These are phyloP conservation scores for Gymnosoma rotundatum DNA, from an alignment of 2,888 invertebrate genomes.

Conservation along the genomic window DNA sequence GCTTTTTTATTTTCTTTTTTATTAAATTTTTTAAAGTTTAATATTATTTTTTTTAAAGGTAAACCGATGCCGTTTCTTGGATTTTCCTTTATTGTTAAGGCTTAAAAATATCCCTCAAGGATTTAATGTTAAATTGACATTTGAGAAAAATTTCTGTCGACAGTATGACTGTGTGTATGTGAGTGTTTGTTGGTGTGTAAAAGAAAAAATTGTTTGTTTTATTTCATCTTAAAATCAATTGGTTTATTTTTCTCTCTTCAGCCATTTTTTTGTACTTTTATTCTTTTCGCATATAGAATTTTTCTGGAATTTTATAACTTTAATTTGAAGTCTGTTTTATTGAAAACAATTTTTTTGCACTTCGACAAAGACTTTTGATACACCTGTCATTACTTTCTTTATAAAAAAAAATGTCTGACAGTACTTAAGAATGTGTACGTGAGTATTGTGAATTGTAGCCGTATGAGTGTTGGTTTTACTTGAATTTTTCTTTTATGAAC, in stretches of 20 bases:
- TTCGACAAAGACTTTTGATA: constrained; percentile 8
- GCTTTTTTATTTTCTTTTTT: neutral
- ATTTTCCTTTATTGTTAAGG: constrained; percentile 16
- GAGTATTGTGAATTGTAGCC: constrained; percentile 1
- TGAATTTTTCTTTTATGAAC: constrained; percentile 10
- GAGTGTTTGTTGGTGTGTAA: neutral
- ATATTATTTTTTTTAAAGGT: neutral
- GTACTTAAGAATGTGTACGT: neutral
- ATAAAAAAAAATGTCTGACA: neutral
- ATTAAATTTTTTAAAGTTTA: neutral
- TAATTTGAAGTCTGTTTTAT: constrained; percentile 28
- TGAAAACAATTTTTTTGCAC: constrained; percentile 1
- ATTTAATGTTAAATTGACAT: constrained; percentile 72
- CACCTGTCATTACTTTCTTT: constrained; percentile 32
- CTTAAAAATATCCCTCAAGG: constrained; percentile 30
- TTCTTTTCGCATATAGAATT: neutral
- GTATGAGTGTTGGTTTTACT: constrained; percentile 13
- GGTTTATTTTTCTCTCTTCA: neutral
- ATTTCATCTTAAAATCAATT: constrained; percentile 35
- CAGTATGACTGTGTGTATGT: neutral
- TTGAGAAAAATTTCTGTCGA: constrained; percentile 70
- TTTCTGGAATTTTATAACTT: constrained; percentile 33
- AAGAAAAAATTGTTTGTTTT: neutral
- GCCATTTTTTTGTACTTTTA: neutral
- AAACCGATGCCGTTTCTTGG: constrained; percentile 22